Base-by-base conservation (phyloP, 2,797 vertebrate genomes). In the Megalops cyprinoides region DNA sequence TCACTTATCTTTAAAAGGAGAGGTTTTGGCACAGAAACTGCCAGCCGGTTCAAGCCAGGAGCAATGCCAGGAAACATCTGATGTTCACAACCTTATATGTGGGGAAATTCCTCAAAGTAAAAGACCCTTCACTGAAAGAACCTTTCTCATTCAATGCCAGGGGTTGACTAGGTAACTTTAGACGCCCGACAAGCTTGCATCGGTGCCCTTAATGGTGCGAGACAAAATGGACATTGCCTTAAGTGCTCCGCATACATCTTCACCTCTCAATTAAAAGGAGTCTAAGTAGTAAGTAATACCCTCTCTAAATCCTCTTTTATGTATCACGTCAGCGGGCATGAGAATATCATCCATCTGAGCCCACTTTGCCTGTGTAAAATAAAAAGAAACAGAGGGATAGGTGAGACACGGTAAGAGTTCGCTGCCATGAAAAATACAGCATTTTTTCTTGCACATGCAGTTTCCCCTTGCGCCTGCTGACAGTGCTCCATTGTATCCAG, bases 131-230 rank as follows among this genome's bases (percentile, higher is more conserved):
- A 84, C 78, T 55, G n/a, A 69, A 77, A 55, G 23, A 88, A 89
- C 82, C 82, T 82, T 83, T 84, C 81, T 84, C 84, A 78, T 69
- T 58, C 73, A 81, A 83, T 46, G 81, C 44, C 18, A 18, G 77
- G 78, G 23, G 28, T 51, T 31, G 80, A 53, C 34, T 82, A 75
- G 74, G 87, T 86, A 85, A 89, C 85, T 51, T 86, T 84, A 93
- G 87, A 90, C 82, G 84, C 85, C 84, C 87, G 79, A 82, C 86
- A 55, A 83, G 77, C 82, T 34, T 53, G 58, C 77, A 86, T 85
- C 86, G 88, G 91, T 88, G 89, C 88, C 84, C 87, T 88, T 86
- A 91, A 87, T 76, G 84, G 80, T 82, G 71, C 84, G 86, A 88
- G 85, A 88, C 90, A 90, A 90, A 87, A 86, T 37, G 86, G 81